Evolutionary conservation across 1,140 invertebrate genomes (phyloP).

Genomic region (Mycetomoellerius zeteki): DNA sequence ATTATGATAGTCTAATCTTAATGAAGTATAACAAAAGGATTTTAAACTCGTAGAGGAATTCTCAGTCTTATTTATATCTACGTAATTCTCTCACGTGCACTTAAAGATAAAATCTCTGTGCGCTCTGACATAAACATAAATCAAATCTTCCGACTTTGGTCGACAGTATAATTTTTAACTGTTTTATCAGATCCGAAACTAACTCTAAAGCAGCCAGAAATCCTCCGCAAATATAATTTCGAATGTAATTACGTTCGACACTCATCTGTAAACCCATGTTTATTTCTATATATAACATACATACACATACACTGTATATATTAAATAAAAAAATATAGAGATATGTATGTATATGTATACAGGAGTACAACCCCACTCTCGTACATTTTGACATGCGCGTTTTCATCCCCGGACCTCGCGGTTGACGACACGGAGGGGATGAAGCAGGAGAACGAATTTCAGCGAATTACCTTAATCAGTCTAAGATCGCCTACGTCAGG

Average conservation of each 20-base stretch:
- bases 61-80: not conserved
- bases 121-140: not conserved
- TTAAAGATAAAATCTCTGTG: constrained; percentile 5
- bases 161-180: constrained; percentile 23
- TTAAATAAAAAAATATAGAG: not conserved
- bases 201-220: not conserved
- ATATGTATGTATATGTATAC: not conserved
- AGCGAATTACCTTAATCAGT: constrained; percentile 60
- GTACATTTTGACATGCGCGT: constrained; percentile 33
- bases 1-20: not conserved
- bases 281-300: not conserved
- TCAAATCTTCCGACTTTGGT: not conserved
- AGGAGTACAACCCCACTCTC: not conserved
- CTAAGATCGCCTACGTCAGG: constrained; percentile 54
- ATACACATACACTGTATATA: not conserved
- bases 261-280: not conserved
- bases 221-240: constrained; percentile 15
- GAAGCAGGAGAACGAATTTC: constrained; percentile 50
- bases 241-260: constrained; percentile 11
- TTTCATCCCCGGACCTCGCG: constrained; percentile 3
- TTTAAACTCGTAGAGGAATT: not conserved
- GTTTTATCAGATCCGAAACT: constrained; percentile 9
- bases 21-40: not conserved
- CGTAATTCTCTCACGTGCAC: not conserved
- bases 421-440: constrained; percentile 34